Percentiles rank a stretch among this genome's conserved stretches.
Conservation (phyloP, 2,113 vertebrate genomes). For the Anoura caudifer region DNA sequence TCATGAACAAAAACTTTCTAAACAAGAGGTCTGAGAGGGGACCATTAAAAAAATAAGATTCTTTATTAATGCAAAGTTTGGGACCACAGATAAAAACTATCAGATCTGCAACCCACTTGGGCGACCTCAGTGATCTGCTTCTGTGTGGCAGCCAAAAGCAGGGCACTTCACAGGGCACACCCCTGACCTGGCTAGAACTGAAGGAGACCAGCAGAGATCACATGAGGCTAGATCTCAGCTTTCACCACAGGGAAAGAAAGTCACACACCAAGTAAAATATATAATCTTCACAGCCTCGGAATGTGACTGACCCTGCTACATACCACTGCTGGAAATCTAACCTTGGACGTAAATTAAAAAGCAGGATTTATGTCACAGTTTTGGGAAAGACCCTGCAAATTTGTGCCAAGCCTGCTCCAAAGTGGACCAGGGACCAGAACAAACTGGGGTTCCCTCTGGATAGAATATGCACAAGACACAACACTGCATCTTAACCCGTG, state of each 20-base stretch:
- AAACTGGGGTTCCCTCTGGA: not conserved
- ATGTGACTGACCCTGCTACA: not conserved
- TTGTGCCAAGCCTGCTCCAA: not conserved
- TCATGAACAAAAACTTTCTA: constrained; percentile 8
- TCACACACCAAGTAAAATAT: constrained; percentile 23
- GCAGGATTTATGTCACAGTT: not conserved
- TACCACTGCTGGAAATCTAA: constrained; percentile 5
- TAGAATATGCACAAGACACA: not conserved
- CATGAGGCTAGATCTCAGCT: not conserved
- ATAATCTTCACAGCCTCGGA: not conserved
- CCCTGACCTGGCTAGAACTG: not conserved
- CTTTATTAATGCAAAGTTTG: not conserved
- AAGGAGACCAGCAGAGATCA: not conserved
- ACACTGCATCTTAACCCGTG: not conserved
- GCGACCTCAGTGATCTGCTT: not conserved
- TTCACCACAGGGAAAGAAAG: not conserved
- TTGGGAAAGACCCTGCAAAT: not conserved
- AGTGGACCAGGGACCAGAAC: not conserved
- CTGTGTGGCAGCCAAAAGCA: not conserved
- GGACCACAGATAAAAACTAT: not conserved
- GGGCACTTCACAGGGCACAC: not conserved
- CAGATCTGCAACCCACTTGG: not conserved
- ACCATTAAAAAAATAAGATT: not conserved
- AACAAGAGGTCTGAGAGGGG: not conserved
- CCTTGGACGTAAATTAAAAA: not conserved